phyloP scores from a whole-genome alignment of 2,888 invertebrate genomes.

The Lamproptera curius region DNA sequence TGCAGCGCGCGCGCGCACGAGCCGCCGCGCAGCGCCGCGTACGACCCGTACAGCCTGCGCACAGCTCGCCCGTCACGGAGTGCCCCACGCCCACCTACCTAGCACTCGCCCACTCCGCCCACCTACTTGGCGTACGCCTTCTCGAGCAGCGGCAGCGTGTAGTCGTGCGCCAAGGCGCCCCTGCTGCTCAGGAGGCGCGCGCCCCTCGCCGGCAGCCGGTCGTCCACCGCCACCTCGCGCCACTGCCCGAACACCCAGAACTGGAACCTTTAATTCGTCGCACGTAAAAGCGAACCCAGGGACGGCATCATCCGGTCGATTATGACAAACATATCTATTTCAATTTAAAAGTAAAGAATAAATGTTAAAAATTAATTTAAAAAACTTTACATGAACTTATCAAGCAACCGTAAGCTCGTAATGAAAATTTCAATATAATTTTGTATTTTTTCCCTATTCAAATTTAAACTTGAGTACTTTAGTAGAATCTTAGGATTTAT shows the following conservation, averaged over 20 bases:
- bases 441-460: no score
- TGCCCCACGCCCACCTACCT: not conserved
- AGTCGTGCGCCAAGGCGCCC: constrained; percentile 74
- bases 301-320: no score
- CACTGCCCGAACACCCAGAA: constrained; percentile 91
- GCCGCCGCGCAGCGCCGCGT: constrained; percentile 77
- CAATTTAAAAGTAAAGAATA: no score
- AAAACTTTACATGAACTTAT: no score
- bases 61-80: not conserved
- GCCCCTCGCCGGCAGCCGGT: constrained; percentile 84
- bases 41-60: constrained; percentile 82
- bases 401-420: no score
- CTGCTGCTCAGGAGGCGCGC: constrained; percentile 80
- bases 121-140: constrained; percentile 89
- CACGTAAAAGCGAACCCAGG: no score
- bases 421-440: no score
- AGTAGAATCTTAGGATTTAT: no score
- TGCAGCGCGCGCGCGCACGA: constrained; percentile 83
- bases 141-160: constrained; percentile 87
- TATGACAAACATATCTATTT: no score
- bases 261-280: constrained; percentile 72
- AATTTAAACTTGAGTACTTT: no score
- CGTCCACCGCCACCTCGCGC: constrained; percentile 87
- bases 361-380: no score
- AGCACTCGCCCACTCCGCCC: no score